A percentile compares a stretch with the other conserved stretches of the same genome.
Conservation (phyloP, 2,888 invertebrate genomes). For the Cheilosia vulpina region DNA sequence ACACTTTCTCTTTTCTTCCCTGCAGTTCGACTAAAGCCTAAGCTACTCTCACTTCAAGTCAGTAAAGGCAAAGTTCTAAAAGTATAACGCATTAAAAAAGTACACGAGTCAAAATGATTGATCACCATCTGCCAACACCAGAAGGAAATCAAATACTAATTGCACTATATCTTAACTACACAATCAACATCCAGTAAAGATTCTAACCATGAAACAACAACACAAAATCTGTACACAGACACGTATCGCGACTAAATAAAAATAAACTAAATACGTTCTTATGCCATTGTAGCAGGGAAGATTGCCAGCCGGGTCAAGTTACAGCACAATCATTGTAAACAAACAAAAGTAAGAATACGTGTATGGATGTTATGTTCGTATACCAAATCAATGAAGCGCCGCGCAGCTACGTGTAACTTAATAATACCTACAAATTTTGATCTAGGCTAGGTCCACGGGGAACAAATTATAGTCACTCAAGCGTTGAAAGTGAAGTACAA, state of each 20-base stretch:
- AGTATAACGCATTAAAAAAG: not conserved
- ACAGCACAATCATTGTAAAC: constrained; percentile 9
- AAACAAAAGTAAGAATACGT: not conserved
- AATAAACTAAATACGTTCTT: not conserved
- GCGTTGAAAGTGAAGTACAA: constrained; percentile 41
- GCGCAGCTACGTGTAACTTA: constrained; percentile 22
- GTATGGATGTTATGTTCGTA: not conserved
- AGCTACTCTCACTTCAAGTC: too few species aligned
- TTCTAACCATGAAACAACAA: constrained; percentile 14
- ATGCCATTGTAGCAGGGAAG: not conserved
- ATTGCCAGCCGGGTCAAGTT: not conserved
- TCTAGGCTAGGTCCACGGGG: constrained; percentile 39
- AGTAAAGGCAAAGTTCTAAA: too few species aligned
- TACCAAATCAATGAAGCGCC: constrained; percentile 19
- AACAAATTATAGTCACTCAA: constrained; percentile 25
- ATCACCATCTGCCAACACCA: constrained; percentile 5
- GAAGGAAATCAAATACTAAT: not conserved
- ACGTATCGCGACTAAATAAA: not conserved
- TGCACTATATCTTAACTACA: not conserved
- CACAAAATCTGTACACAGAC: not conserved
- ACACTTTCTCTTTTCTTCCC: too few species aligned
- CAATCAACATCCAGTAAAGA: constrained; percentile 8
- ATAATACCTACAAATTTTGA: constrained; percentile 35
- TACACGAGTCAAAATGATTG: constrained; percentile 1
- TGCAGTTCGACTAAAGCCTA: too few species aligned